A percentile compares a stretch with the other conserved stretches of the same genome.
These are phyloP conservation scores for Lophius americanus DNA, from an alignment of 2,797 vertebrate species.

Conservation along the genomic window DNA sequence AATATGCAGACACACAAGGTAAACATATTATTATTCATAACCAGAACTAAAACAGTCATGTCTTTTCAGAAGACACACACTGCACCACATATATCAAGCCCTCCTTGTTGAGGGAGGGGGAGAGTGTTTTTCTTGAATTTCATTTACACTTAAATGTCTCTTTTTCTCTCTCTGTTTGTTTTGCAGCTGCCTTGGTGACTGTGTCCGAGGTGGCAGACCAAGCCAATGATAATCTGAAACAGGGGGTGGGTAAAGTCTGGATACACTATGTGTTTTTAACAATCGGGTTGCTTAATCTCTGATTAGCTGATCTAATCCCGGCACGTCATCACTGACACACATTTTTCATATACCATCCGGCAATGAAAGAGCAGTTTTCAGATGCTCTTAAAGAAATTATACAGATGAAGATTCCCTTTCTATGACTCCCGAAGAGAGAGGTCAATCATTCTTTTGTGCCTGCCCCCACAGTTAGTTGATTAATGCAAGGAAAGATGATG, in stretches of 20 bases:
- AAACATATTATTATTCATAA: conserved; percentile 42
- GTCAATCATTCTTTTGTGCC: conserved; percentile 26
- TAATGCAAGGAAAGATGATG: conserved; percentile 58
- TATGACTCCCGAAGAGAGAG: conserved; percentile 23
- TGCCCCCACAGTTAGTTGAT: conserved; percentile 46
- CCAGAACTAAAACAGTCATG: not conserved
- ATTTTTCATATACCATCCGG: conserved; percentile 34
- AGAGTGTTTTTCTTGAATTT: conserved; percentile 37
- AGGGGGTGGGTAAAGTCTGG: conserved; percentile 88
- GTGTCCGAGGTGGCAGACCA: conserved; percentile 91
- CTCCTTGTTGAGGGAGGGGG: conserved; percentile 17
- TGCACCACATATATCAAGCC: conserved; percentile 32
- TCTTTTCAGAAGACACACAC: conserved; percentile 4
- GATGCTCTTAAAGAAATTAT: conserved; percentile 41
- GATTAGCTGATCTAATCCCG: conserved; percentile 2
- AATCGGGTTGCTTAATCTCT: conserved; percentile 27
- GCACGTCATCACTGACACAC: conserved; percentile 9
- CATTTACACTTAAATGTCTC: conserved; percentile 28
- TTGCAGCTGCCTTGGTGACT: conserved; percentile 89
- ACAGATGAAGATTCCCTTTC: conserved; percentile 27
- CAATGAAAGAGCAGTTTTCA: conserved; percentile 51
- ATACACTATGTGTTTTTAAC: conserved; percentile 18
- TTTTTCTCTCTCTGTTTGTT: conserved; percentile 46
- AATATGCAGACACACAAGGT: conserved; percentile 97
- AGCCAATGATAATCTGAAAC: conserved; percentile 92